A percentile compares a stretch with the other conserved stretches of the same genome.
phyloP scores from a whole-genome alignment of 2,797 vertebrate genomes.

The Otus scops region DNA sequence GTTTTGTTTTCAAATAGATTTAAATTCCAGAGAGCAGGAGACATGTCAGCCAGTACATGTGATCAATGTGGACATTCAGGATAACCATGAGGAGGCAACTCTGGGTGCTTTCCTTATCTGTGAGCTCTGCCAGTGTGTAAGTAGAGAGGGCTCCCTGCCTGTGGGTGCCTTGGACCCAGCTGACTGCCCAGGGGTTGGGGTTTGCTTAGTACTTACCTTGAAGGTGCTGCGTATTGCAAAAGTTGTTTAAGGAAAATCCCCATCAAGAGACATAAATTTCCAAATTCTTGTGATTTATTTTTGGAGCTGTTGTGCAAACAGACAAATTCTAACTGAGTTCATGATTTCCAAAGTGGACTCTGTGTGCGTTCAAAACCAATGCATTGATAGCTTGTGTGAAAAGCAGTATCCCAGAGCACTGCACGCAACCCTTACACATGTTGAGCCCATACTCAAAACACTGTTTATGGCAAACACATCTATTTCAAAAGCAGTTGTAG shows the following conservation, averaged over 20 bases:
- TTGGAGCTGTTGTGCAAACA: background rate
- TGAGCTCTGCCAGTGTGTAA: slow-evolving; percentile 98
- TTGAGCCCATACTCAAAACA: background rate
- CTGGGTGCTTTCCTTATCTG: slow-evolving; percentile 98
- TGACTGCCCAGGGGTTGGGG: background rate
- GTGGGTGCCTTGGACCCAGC: background rate
- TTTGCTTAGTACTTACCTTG: background rate
- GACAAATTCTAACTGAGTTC: fast-evolving
- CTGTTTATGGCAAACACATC: background rate
- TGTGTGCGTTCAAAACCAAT: background rate
- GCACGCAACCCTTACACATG: fast-evolving
- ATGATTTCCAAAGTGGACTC: background rate
- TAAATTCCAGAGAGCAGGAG: slow-evolving; percentile 96
- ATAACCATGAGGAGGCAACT: slow-evolving; percentile 98
- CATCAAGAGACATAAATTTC: fast-evolving
- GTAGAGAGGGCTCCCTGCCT: slow-evolving; percentile 53
- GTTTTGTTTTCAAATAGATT: slow-evolving; percentile 76
- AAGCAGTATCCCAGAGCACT: background rate
- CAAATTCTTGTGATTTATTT: background rate
- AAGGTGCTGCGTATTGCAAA: background rate
- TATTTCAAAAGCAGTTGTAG: background rate
- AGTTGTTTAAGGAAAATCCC: background rate
- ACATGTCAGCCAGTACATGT: slow-evolving; percentile 95
- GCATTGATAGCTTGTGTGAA: fast-evolving
- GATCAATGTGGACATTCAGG: slow-evolving; percentile 98